Evolutionary conservation across 1,140 invertebrate genomes (phyloP).

Genomic region (Macrobrachium nipponense): DNA sequence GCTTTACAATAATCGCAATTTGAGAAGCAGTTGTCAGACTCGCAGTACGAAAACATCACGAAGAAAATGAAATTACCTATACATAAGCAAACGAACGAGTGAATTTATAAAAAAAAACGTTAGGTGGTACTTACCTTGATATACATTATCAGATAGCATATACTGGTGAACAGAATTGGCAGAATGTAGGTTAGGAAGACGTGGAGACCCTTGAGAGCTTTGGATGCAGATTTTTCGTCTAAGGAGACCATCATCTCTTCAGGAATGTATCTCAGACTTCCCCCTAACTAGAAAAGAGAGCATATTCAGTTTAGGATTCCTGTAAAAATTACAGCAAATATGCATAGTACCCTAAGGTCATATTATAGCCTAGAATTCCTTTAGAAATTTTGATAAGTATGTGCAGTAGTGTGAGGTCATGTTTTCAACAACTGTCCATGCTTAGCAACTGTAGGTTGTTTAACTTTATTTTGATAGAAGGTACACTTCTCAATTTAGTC

Average conservation of each 20-base stretch:
- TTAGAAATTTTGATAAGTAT: too few relatives aligned
- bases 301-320: neutral
- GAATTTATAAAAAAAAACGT: neutral
- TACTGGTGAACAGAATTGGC: slow-evolving; percentile 46
- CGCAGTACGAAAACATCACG: neutral
- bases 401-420: too few relatives aligned
- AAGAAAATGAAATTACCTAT: neutral
- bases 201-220: slow-evolving; percentile 20
- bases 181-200: slow-evolving; percentile 53
- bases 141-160: slow-evolving; percentile 46
- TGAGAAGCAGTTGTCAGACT: too few relatives aligned
- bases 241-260: slow-evolving; percentile 55
- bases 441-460: too few relatives aligned
- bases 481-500: too few relatives aligned
- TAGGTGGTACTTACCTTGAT: slow-evolving; percentile 27
- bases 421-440: too few relatives aligned
- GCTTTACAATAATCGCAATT: neutral
- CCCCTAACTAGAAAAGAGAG: slow-evolving; percentile 7
- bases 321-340: neutral
- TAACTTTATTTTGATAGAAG: too few relatives aligned
- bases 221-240: slow-evolving; percentile 14
- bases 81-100: neutral
- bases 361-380: too few relatives aligned
- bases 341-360: too few relatives aligned
- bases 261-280: slow-evolving; percentile 17